Percentiles rank a stretch among this genome's conserved stretches.
Evolutionary conservation across 2,797 vertebrate genomes (phyloP).

Genomic region (Peromyscus nudipes): DNA sequence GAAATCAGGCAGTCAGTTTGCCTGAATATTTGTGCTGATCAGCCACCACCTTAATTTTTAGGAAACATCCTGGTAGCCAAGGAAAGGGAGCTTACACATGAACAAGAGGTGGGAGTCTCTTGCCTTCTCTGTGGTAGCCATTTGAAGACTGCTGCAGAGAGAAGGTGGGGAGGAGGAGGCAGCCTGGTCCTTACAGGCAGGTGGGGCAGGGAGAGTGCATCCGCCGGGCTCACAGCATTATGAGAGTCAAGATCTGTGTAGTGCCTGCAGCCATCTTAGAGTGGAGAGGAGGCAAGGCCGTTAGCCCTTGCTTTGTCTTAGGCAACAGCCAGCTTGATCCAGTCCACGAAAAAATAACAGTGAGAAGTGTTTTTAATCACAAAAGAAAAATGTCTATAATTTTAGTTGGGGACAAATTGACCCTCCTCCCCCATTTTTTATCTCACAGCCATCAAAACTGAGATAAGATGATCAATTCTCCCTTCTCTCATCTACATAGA

Average conservation of each 20-base stretch:
- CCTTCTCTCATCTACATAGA: not conserved
- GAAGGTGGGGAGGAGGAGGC: not conserved
- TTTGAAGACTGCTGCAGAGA: not conserved
- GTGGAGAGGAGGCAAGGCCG: not conserved
- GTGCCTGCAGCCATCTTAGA: conserved; percentile 57
- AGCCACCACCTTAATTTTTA: not conserved
- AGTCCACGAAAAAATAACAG: not conserved
- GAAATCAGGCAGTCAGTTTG: not conserved
- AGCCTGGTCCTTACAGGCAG: not conserved
- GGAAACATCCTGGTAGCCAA: not conserved
- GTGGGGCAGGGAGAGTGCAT: not conserved
- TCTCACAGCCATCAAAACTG: not conserved
- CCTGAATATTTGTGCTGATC: not conserved
- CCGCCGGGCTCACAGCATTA: not conserved
- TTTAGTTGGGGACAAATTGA: conserved; percentile 11
- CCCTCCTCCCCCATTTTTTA: not conserved
- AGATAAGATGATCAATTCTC: not conserved
- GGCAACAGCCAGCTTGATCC: not conserved
- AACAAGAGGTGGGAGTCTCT: not conserved
- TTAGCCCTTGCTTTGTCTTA: not conserved
- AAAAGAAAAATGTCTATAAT: not conserved
- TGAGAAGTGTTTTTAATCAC: not conserved
- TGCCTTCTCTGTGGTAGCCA: not conserved
- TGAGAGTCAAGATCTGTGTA: not conserved
- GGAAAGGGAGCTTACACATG: too few species aligned